A percentile compares a stretch with the other conserved stretches of the same genome.
These are phyloP conservation scores for Anoplopoma fimbria DNA, from an alignment of 2,113 vertebrate species.

Conservation along the genomic window DNA sequence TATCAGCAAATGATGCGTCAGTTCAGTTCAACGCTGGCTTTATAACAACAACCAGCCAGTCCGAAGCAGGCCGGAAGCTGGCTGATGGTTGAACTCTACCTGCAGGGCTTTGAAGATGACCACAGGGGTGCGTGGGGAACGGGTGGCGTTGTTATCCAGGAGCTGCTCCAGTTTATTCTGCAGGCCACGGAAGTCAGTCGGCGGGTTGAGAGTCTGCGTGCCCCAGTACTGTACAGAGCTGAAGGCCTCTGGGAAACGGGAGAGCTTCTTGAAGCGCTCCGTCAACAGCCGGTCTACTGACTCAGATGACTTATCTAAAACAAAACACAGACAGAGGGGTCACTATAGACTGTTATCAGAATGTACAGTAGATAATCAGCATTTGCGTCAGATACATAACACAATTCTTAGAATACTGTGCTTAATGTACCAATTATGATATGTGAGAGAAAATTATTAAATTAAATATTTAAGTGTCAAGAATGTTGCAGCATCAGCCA, in stretches of 20 bases:
- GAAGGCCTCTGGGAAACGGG: constrained; percentile 94
- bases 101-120: constrained; percentile 96
- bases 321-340: constrained; percentile 13
- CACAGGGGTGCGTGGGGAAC: constrained; percentile 90
- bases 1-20: neutral
- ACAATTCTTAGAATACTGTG: neutral
- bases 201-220: constrained; percentile 92
- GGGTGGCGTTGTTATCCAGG: constrained; percentile 92
- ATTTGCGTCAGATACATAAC: neutral
- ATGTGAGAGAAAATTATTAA: neutral
- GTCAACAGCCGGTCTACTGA: constrained; percentile 91
- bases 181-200: constrained; percentile 92
- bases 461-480: neutral
- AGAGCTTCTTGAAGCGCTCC: constrained; percentile 92
- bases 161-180: constrained; percentile 91
- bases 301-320: constrained; percentile 88
- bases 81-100: constrained; percentile 77
- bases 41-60: constrained; percentile 29
- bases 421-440: neutral
- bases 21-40: neutral
- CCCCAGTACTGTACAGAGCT: constrained; percentile 95
- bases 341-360: neutral
- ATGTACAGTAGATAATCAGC: neutral
- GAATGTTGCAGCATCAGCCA: neutral
- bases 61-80: constrained; percentile 27